Conservation (phyloP, 2,888 invertebrate genomes). For the Tineola bisselliella region DNA sequence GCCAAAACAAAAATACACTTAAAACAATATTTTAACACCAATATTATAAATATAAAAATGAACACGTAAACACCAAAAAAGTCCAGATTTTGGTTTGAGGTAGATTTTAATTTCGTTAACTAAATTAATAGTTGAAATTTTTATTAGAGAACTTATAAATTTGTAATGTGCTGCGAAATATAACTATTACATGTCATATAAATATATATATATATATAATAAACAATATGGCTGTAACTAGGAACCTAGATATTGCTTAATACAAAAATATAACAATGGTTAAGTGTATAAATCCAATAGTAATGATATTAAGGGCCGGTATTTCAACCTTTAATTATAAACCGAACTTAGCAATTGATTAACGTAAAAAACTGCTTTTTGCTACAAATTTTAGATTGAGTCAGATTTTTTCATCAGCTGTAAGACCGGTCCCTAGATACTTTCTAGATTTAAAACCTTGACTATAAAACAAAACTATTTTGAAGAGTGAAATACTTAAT, state of each 20-base stretch:
- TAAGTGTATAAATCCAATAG: no score
- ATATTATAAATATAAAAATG: neutral
- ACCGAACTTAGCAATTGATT: no score
- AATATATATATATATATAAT: neutral
- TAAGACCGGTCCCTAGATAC: no score
- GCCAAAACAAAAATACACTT: neutral
- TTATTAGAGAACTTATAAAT: neutral
- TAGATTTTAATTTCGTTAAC: slow-evolving; percentile 10
- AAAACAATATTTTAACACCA: neutral
- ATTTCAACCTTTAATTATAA: no score
- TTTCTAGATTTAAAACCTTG: no score
- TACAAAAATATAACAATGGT: neutral
- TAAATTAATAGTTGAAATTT: neutral
- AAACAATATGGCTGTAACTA: neutral
- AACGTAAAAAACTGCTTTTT: no score
- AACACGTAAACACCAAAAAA: slow-evolving; percentile 6
- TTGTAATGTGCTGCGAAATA: neutral
- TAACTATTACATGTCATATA: neutral
- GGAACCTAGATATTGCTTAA: neutral
- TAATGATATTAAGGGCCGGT: no score
- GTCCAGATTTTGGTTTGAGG: slow-evolving; percentile 9
- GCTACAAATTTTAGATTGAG: no score
- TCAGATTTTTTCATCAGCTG: no score
- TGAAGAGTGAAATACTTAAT: no score
- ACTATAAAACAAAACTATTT: no score